Evolutionary conservation across 1,140 invertebrate genomes (phyloP).

Genomic region (Drosophila nebulosa): DNA sequence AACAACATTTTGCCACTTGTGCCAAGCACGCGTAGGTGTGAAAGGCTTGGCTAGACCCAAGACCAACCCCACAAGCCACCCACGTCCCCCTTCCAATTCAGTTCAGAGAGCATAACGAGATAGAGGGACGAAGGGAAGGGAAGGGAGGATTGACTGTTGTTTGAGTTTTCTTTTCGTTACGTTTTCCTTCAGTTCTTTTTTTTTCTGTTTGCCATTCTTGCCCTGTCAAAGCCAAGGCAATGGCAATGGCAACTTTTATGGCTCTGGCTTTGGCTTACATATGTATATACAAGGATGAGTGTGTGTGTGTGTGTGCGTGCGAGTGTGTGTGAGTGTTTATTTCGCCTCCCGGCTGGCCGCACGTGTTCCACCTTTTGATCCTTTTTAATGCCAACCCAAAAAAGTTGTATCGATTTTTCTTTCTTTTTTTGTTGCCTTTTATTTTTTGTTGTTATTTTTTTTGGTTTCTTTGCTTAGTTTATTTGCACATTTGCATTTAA

Average conservation of each 20-base stretch:
- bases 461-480: constrained; percentile 20
- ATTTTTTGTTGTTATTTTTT: constrained; percentile 7
- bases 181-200: background rate
- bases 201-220: background rate
- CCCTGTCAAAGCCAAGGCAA: constrained; percentile 38
- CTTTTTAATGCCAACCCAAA: constrained; percentile 55
- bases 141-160: background rate
- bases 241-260: constrained; percentile 52
- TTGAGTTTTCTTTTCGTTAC: background rate
- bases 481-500: constrained; percentile 53
- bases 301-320: constrained; percentile 7
- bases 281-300: constrained; percentile 29
- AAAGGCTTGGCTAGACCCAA: constrained; percentile 37
- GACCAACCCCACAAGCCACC: background rate
- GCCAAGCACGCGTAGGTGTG: constrained; percentile 61
- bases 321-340: constrained; percentile 16
- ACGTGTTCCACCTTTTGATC: constrained; percentile 66
- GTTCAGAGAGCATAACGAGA: background rate
- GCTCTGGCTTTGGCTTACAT: constrained; percentile 27
- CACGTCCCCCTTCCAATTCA: background rate
- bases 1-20: constrained; percentile 78
- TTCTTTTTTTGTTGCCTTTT: constrained; percentile 16
- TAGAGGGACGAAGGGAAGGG: too few species aligned
- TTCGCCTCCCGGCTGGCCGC: constrained; percentile 48
- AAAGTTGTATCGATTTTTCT: constrained; percentile 65